These are phyloP conservation scores for Autographa gamma DNA, from an alignment of 2,888 invertebrate species.

Conservation along the genomic window DNA sequence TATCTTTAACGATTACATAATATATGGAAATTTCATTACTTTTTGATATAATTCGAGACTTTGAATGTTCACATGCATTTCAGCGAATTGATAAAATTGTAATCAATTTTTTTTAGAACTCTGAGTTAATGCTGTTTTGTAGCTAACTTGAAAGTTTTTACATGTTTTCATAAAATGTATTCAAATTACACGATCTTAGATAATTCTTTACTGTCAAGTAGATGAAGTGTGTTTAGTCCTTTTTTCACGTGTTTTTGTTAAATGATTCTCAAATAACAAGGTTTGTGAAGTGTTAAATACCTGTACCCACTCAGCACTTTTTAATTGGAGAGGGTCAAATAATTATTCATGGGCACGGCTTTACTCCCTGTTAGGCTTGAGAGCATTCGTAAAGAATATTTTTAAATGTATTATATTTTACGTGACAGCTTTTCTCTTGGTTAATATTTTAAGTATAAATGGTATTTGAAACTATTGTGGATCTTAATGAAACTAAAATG, in stretches of 20 bases:
- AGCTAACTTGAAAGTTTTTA: too few relatives aligned
- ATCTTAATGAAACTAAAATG: too few relatives aligned
- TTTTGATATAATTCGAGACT: too few relatives aligned
- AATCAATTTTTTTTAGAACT: too few relatives aligned
- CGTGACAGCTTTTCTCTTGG: slow-evolving; percentile 19
- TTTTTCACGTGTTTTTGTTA: slow-evolving; percentile 51
- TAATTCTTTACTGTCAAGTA: slow-evolving; percentile 17
- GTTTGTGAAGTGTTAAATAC: slow-evolving; percentile 62
- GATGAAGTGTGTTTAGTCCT: slow-evolving; percentile 10
- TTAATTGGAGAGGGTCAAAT: slow-evolving; percentile 73
- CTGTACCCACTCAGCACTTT: slow-evolving; percentile 65
- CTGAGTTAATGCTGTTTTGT: too few relatives aligned
- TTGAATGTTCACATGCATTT: too few relatives aligned
- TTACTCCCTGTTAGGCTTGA: slow-evolving; percentile 45
- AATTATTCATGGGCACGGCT: slow-evolving; percentile 72
- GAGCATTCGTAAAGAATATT: slow-evolving; percentile 56
- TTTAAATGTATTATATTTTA: slow-evolving; percentile 52
- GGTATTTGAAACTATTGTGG: background rate
- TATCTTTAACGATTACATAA: too few relatives aligned
- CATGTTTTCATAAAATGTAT: background rate
- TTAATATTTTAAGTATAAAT: background rate
- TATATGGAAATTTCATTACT: too few relatives aligned
- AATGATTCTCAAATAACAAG: slow-evolving; percentile 58
- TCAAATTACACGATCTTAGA: background rate
- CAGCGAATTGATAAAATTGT: too few relatives aligned